Base-by-base conservation (phyloP, 2,888 invertebrate species). In the Graphium colonna region DNA sequence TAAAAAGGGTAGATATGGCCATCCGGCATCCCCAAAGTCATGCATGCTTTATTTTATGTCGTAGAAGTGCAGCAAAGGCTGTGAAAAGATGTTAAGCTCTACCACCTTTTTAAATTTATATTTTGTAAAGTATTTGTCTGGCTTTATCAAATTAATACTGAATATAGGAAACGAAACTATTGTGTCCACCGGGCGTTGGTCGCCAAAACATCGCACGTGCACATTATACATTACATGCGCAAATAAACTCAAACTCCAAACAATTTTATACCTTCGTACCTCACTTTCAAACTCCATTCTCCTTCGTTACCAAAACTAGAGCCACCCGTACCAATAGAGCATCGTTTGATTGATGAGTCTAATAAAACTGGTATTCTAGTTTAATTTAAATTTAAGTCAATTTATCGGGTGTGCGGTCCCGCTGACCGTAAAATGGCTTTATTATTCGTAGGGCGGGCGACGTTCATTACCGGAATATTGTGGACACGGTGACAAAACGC, bases 321-420 rank as follows among this genome's bases (percentile, higher is more conserved):
- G 62, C 67, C 67, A 69, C 68, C 73, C 69, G 76, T 75, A 75
- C 62, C 68, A 64, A 69, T 79, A 75, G 36, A 36, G 72, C 82
- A 77, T 75, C 75, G 74, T 86, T 87, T 88, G 88, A 89, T 89
- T 89, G 88, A 89, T 89, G 86, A 82, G 71, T 71, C 82, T 88
- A 89, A 89, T 88, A 89, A 87, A 86, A 86, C 79, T 81, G 84
- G 79, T 86, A 87, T 86, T 87, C 83, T 79, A 81, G 85, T 87
- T 88, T 88, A 88, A 89, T 89, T 89, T 89, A 82, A 88, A 88
- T 88, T 88, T 86, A 87, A 88, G 80, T 79, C 83, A 87, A 87
- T 87, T 86, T 85, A 78, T 75, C 76, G 71, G 67, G 75, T 77
- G 77, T 69, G 79, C 73, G 77, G 75, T 75, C 77, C 73, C 68